These are phyloP conservation scores for Platalea minor DNA, from an alignment of 2,797 vertebrate species.

Conservation along the genomic window DNA sequence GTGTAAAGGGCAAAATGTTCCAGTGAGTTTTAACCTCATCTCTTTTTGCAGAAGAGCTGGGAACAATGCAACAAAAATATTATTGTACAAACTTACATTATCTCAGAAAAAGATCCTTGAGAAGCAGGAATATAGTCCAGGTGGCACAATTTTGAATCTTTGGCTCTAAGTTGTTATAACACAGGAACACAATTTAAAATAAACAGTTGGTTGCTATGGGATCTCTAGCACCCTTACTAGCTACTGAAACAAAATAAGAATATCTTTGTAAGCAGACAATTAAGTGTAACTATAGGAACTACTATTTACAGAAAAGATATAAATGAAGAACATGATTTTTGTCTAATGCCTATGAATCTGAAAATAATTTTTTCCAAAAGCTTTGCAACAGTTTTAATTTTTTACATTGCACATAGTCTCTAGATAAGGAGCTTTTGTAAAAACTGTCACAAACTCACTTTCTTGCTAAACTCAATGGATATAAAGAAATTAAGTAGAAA, in stretches of 20 bases:
- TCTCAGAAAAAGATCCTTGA: neutral
- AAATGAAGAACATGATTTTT: neutral
- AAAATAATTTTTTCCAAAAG: neutral
- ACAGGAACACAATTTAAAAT: neutral
- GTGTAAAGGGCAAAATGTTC: neutral
- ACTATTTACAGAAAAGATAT: neutral
- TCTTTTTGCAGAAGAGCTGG: neutral
- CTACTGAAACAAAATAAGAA: neutral
- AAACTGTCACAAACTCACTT: neutral
- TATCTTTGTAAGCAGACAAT: neutral
- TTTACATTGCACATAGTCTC: neutral
- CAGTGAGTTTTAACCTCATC: neutral
- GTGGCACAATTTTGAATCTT: neutral
- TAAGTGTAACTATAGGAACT: neutral
- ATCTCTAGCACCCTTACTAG: neutral
- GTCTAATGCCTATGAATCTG: neutral
- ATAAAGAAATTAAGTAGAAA: conserved; percentile 36
- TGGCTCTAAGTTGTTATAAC: neutral
- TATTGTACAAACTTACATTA: neutral
- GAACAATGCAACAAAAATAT: neutral
- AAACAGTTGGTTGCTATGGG: neutral
- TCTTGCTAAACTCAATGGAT: neutral
- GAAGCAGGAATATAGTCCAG: neutral
- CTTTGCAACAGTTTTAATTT: neutral
- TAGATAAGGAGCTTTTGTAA: neutral